Base-by-base conservation (phyloP, 2,888 invertebrate genomes). In the Sturmia bella region DNA sequence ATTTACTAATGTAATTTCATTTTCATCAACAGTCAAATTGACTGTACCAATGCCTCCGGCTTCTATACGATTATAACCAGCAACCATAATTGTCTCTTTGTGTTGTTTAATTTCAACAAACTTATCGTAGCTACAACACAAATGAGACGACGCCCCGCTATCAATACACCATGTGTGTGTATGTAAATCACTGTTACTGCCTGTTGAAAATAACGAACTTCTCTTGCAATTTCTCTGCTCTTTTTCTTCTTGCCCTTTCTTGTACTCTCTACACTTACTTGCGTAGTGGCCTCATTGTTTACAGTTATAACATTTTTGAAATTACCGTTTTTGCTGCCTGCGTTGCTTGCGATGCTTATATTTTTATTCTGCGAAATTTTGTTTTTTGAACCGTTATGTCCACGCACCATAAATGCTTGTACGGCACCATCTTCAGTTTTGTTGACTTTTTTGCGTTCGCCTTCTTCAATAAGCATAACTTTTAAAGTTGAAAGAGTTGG, bases 391-490 rank as follows among this genome's bases (percentile, higher is more conserved):
- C 63, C 64, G n/a, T 64, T 74, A 15, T 56, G 54, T 63, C 1
- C 4, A 11, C 57, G 74, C 2, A 32, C 9, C 45, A 83, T 63
- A 24, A 78, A 84, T 3, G 66, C 80, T 59, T 84, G 68, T 32
- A 11, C 61, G 12, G 45, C 32, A 43, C 52, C 24, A 32, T 84
- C 82, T 13, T 19, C 9, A 37, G 68, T 32, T 37, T 21, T n/a
- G 12, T 41, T 17, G 13, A 61, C 13, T 76, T 75, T 83, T 41
- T 66, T 41, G 50, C 77, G 24, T 27, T 70, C 78, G 3, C 77
- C 75, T 27, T 82, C 84, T 73, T 83, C 80, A 0, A 43, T 11
- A 7, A 84, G 41, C 32, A 79, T 83, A 3, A 80, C 17, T 32
- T 83, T 84, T 39, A 82, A 9, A 15, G 73, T 66, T 56, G 32